Evolutionary conservation across 2,113 vertebrate species (phyloP).

Genomic region (Myiagra hebetior): DNA sequence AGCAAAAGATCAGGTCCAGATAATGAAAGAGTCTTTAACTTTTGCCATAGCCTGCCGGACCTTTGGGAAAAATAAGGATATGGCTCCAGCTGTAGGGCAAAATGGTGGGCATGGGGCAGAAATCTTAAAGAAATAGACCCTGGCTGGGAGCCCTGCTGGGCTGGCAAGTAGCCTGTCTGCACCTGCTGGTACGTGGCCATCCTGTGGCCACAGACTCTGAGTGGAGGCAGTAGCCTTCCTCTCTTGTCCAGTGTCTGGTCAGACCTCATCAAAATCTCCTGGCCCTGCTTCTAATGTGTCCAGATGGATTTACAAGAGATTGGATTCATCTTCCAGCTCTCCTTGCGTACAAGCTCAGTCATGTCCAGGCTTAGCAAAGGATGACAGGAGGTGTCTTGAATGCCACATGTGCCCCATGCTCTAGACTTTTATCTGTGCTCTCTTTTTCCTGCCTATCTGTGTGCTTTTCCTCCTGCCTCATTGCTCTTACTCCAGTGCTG

Average conservation of each 20-base stretch:
- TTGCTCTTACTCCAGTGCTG: neutral
- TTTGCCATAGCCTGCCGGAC: accelerated
- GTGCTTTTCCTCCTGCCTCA: neutral
- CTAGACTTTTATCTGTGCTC: neutral
- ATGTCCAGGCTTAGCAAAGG: neutral
- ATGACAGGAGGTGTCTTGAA: neutral
- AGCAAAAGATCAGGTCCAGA: neutral
- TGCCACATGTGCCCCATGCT: neutral
- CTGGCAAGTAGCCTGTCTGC: neutral
- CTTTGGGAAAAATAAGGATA: neutral
- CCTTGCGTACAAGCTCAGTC: neutral
- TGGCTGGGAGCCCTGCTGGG: neutral
- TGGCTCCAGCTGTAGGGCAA: neutral
- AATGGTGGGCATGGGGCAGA: neutral
- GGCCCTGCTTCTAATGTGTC: neutral
- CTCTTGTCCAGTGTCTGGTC: neutral
- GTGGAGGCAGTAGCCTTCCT: neutral
- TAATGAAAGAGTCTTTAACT: neutral
- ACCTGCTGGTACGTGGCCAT: accelerated
- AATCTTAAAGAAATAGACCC: neutral
- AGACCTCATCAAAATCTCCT: neutral
- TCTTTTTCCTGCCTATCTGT: neutral
- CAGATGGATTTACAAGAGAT: neutral
- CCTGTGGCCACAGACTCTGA: neutral
- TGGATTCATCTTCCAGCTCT: neutral